These are phyloP conservation scores for Hermatobates lingyangjiaoensis DNA, from an alignment of 1,140 invertebrate species.

Conservation along the genomic window DNA sequence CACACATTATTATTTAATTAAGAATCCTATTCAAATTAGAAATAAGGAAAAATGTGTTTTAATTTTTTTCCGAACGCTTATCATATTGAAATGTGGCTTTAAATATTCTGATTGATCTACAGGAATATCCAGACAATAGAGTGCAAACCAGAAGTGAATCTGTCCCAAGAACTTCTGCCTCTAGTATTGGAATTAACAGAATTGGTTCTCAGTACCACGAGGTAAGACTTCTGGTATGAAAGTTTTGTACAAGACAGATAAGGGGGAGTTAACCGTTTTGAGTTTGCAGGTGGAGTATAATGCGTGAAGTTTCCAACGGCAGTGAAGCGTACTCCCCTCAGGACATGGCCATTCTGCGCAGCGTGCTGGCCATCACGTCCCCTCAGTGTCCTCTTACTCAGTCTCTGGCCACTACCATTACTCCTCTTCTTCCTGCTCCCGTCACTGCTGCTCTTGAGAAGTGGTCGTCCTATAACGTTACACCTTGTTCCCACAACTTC, in stretches of 20 bases:
- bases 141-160: slow-evolving; percentile 18
- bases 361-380: slow-evolving; percentile 39
- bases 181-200: slow-evolving; percentile 38
- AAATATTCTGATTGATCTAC: slow-evolving; percentile 1
- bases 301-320: slow-evolving; percentile 28
- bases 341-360: slow-evolving; percentile 31
- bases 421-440: slow-evolving; percentile 32
- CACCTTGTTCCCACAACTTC: too few species aligned
- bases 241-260: too few species aligned
- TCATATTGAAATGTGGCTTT: background rate
- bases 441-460: slow-evolving; percentile 39
- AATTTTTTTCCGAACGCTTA: too few species aligned
- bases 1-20: too few species aligned
- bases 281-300: slow-evolving; percentile 27
- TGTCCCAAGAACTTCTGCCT: slow-evolving; percentile 37
- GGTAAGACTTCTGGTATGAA: too few species aligned
- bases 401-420: slow-evolving; percentile 32
- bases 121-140: slow-evolving; percentile 11
- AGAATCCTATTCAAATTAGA: too few species aligned
- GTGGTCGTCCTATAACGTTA: slow-evolving; percentile 30
- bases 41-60: too few species aligned
- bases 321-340: slow-evolving; percentile 27
- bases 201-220: slow-evolving; percentile 29
- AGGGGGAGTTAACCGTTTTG: too few species aligned
- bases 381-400: slow-evolving; percentile 28